Evolutionary conservation across 2,113 vertebrate species (phyloP), one percentile per base, ranked within the genome.

Genomic region (Typhlomys cinereus): DNA sequence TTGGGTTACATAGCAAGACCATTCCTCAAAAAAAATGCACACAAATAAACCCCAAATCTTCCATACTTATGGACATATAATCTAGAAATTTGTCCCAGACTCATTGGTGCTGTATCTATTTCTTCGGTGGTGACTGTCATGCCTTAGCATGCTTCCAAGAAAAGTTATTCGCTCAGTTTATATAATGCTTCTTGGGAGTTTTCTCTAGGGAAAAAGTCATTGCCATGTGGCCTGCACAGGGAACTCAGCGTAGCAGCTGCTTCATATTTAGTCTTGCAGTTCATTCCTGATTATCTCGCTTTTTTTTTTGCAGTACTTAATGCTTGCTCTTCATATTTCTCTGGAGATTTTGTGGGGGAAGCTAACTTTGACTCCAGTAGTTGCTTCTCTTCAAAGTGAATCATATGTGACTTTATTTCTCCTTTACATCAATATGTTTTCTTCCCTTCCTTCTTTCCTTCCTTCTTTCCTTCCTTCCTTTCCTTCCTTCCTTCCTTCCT

Each of bases 281-380:
- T 92, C 70, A 85, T 88, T 90, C 85, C 57, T 85, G 59, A 62
- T 80, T 34, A 54, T 76, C 74, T 66, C 21, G 21, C 41, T 13
- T n/a, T n/a, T n/a, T n/a, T n/a, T n/a, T n/a, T n/a, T n/a, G n/a
- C n/a, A n/a, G n/a, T n/a, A n/a, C n/a, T n/a, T n/a, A n/a, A 7
- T 29, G 9, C 52, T 66, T 8, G 34, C 71, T 62, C 52, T 46
- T 50, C n/a, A 70, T 50, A 41, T 69, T 91, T 80, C n/a, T 75
- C 27, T 21, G 20, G 70, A 84, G 52, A 76, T n/a, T 31, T 67
- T 70, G 0, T 46, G 29, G 29, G 11, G n/a, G 27, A 89, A 92
- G 50, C 3, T 1, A 41, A 25, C 18, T 50, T 21, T 36, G 64
- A 57, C 29, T 34, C 75, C 54, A 46, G 15, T 4, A 15, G 23